Percentiles rank a stretch among this genome's conserved stretches.
Conservation (phyloP, 2,888 invertebrate genomes). For the Chloromyia formosa region DNA sequence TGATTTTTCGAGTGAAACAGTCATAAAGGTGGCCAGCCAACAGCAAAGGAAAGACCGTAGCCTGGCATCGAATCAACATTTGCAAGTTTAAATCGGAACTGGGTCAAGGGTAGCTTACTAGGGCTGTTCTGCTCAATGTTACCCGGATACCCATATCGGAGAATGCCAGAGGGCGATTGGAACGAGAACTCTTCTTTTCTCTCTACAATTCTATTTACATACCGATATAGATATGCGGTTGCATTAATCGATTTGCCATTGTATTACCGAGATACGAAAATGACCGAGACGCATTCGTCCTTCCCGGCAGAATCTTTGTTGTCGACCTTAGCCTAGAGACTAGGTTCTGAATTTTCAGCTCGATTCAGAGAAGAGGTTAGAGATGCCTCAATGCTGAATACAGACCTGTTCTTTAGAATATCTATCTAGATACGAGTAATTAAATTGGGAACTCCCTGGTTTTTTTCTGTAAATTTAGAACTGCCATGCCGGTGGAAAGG, state of each 20-base stretch:
- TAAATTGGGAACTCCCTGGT: background rate
- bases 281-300: too few species aligned
- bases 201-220: too few species aligned
- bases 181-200: too few species aligned
- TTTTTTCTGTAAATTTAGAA: background rate
- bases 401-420: background rate
- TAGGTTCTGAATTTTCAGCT: too few species aligned
- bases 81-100: conserved; percentile 30
- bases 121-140: conserved; percentile 23
- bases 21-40: background rate
- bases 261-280: too few species aligned
- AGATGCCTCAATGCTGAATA: background rate
- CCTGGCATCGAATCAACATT: background rate
- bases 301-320: too few species aligned
- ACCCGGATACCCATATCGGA: background rate
- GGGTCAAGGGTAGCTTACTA: conserved; percentile 37
- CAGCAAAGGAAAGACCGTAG: background rate
- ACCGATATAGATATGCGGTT: background rate
- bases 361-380: too few species aligned
- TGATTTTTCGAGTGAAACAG: background rate
- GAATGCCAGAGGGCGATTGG: too few species aligned
- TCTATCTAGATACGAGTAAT: too few species aligned
- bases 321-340: too few species aligned
- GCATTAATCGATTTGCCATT: conserved; percentile 25
- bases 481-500: background rate